A percentile compares a stretch with the other conserved stretches of the same genome.
Evolutionary conservation across 2,888 invertebrate species (phyloP).

Genomic region (Aspidiotus destructor): DNA sequence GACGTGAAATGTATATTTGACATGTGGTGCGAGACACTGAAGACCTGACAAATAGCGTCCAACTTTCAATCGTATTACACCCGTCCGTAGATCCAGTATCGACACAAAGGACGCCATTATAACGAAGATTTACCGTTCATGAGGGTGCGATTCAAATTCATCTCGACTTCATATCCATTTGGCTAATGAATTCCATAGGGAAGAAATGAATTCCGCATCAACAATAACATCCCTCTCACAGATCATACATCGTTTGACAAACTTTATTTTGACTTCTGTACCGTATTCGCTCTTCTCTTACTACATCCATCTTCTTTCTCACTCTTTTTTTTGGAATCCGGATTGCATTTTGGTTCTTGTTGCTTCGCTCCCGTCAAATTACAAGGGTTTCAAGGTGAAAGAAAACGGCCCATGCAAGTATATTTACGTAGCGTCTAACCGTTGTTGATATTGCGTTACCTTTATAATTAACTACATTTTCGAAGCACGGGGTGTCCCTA

Average conservation of each 20-base stretch:
- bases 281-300: neutral
- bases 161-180: constrained; percentile 9
- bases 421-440: too few relatives aligned
- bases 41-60: neutral
- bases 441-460: too few relatives aligned
- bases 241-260: constrained; percentile 11
- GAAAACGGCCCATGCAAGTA: too few relatives aligned
- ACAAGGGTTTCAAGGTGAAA: too few relatives aligned
- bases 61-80: neutral
- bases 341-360: too few relatives aligned
- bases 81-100: neutral
- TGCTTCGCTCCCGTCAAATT: too few relatives aligned
- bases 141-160: constrained; percentile 1
- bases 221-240: constrained; percentile 11
- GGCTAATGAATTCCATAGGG: constrained; percentile 24
- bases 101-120: constrained; percentile 5
- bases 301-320: too few relatives aligned
- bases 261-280: constrained; percentile 11
- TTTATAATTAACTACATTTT: too few relatives aligned
- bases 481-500: too few relatives aligned
- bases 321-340: too few relatives aligned
- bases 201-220: constrained; percentile 17
- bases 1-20: too few relatives aligned
- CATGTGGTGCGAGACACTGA: too few relatives aligned
- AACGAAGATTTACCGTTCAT: constrained; percentile 16